Conservation (phyloP, 2,888 invertebrate species). For the Nomada lathburiana region DNA sequence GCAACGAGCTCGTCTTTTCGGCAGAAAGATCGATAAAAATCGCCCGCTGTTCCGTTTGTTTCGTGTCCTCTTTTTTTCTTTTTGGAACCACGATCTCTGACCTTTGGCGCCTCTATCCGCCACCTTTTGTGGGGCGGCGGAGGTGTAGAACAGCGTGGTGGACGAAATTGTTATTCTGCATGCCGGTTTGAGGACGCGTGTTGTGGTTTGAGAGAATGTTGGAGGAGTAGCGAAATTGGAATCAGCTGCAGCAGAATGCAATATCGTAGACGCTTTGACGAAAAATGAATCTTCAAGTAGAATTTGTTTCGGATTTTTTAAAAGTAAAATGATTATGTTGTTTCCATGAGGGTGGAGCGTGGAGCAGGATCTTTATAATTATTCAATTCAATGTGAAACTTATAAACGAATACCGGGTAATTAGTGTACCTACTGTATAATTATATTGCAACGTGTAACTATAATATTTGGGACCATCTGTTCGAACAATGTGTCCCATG, state of each 20-base stretch:
- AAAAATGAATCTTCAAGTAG: background rate
- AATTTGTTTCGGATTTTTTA: background rate
- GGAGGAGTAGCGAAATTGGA: background rate
- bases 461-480: no score
- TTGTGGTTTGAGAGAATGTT: constrained; percentile 3
- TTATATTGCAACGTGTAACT: no score
- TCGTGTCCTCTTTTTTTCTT: background rate
- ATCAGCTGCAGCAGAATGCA: background rate
- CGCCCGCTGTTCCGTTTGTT: constrained; percentile 5
- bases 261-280: background rate
- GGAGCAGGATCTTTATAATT: no score
- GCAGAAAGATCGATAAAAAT: constrained; percentile 30
- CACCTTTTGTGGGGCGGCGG: background rate
- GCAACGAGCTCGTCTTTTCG: constrained; percentile 39
- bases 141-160: background rate
- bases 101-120: background rate
- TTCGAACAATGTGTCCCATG: background rate
- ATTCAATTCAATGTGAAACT: no score
- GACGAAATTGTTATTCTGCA: background rate
- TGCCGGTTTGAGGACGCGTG: no score
- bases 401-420: no score
- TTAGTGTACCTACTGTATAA: no score
- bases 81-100: background rate
- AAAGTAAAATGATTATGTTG: no score
- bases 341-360: no score